These are phyloP conservation scores for Drosophila pallidifrons DNA, from an alignment of 1,140 invertebrate species.

Conservation along the genomic window DNA sequence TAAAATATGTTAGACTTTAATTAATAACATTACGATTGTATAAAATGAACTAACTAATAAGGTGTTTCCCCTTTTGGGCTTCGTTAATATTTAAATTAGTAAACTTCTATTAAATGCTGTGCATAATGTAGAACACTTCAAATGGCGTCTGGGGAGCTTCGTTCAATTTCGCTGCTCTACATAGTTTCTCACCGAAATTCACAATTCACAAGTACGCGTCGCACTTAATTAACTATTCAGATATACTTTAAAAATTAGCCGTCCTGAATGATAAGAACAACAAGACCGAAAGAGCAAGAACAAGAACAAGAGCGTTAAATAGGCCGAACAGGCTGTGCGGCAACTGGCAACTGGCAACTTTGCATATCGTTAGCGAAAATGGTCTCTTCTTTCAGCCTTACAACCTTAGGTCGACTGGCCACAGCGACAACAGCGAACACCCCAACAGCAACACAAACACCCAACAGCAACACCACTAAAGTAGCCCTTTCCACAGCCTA, in stretches of 20 bases:
- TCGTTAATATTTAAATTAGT: not conserved
- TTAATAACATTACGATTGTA: not conserved
- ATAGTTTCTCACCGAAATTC: not conserved
- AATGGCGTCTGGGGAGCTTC: not conserved
- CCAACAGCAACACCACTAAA: not conserved
- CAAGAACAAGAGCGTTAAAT: not conserved
- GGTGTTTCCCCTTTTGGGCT: not conserved
- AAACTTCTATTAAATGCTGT: not conserved
- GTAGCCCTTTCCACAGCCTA: slow-evolving; percentile 6
- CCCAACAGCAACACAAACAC: not conserved
- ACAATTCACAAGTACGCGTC: slow-evolving; percentile 50
- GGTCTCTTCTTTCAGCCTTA: not conserved
- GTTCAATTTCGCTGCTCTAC: not conserved
- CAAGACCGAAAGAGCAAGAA: slow-evolving; percentile 19
- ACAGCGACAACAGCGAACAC: slow-evolving; percentile 9
- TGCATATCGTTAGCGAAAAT: slow-evolving; percentile 9
- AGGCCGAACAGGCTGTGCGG: not conserved
- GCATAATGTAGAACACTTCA: not conserved
- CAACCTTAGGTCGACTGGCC: not conserved
- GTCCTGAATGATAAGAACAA: slow-evolving; percentile 40
- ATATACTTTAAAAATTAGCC: slow-evolving; percentile 64
- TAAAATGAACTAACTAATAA: not conserved
- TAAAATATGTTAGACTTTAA: not conserved
- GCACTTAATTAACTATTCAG: slow-evolving; percentile 73
- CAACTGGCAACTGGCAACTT: slow-evolving; percentile 3